phyloP scores from a whole-genome alignment of 1,140 invertebrate genomes.

The Calliopsis andreniformis region DNA sequence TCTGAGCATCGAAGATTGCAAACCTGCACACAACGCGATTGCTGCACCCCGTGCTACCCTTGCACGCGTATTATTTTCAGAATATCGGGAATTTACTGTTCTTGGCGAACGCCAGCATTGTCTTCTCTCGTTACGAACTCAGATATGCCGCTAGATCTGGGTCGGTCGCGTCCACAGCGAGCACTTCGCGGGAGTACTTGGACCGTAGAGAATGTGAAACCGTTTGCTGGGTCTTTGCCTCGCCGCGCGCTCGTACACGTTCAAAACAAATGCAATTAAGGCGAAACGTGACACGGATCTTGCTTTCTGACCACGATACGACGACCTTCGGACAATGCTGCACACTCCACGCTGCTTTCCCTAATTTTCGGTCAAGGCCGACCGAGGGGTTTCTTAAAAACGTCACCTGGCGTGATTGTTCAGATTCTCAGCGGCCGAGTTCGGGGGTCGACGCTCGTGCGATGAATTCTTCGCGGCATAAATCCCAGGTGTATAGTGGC shows the following conservation, averaged over 20 bases:
- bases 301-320: neutral
- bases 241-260: neutral
- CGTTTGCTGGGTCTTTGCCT: neutral
- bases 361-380: constrained; percentile 40
- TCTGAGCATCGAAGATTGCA: neutral
- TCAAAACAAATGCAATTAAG: constrained; percentile 54
- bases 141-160: constrained; percentile 32
- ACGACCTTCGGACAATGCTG: neutral
- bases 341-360: neutral
- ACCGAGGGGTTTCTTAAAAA: neutral
- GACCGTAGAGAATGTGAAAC: constrained; percentile 8
- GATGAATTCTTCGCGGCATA: neutral
- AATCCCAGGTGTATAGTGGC: neutral
- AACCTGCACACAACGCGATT: neutral
- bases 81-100: constrained; percentile 18
- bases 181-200: neutral
- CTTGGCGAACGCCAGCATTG: neutral
- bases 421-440: neutral
- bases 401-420: neutral
- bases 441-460: neutral
- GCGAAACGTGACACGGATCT: constrained; percentile 40
- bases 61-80: constrained; percentile 6
- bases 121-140: neutral
- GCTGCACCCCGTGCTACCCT: neutral
- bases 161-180: neutral